A percentile compares a stretch with the other conserved stretches of the same genome.
These are phyloP conservation scores for Anadara kagoshimensis DNA, from an alignment of 1,140 invertebrate species.

Conservation along the genomic window DNA sequence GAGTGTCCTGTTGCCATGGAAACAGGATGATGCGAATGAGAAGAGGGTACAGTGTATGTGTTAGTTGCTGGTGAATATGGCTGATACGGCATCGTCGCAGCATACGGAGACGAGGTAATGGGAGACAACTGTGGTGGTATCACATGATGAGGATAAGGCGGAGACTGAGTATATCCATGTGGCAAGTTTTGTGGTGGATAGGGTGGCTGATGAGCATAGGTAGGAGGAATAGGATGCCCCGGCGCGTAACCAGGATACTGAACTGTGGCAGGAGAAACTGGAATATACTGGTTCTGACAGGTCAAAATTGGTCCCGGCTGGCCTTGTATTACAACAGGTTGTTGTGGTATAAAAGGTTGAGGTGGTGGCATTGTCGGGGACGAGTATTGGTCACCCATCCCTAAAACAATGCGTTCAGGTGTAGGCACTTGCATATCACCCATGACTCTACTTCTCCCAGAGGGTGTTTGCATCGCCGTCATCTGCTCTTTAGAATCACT, in stretches of 20 bases:
- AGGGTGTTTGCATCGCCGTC: too few species aligned
- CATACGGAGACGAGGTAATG: not conserved
- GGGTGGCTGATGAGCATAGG: constrained; percentile 32
- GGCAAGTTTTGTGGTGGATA: constrained; percentile 42
- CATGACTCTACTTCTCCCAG: not conserved
- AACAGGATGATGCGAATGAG: constrained; percentile 1
- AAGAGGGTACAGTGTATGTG: constrained; percentile 7
- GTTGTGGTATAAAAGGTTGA: constrained; percentile 20
- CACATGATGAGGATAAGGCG: constrained; percentile 30
- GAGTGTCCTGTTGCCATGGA: not conserved
- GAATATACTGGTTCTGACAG: constrained; percentile 29
- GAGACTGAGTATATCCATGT: constrained; percentile 39
- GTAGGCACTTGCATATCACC: constrained; percentile 13
- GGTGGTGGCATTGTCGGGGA: constrained; percentile 2
- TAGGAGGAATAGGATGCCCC: constrained; percentile 9
- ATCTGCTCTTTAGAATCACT: not conserved
- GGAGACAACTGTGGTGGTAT: constrained; percentile 16
- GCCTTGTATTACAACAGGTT: constrained; percentile 7
- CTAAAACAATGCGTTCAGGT: constrained; percentile 14
- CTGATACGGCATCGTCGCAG: constrained; percentile 15
- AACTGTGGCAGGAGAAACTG: constrained; percentile 9
- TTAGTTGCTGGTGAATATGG: constrained; percentile 1
- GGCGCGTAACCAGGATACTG: not conserved
- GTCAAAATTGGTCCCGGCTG: constrained; percentile 9
- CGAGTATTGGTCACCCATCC: constrained; percentile 3